A percentile compares a stretch with the other conserved stretches of the same genome.
phyloP scores from a whole-genome alignment of 2,888 invertebrate genomes.

The Eurytoma adleriae region DNA sequence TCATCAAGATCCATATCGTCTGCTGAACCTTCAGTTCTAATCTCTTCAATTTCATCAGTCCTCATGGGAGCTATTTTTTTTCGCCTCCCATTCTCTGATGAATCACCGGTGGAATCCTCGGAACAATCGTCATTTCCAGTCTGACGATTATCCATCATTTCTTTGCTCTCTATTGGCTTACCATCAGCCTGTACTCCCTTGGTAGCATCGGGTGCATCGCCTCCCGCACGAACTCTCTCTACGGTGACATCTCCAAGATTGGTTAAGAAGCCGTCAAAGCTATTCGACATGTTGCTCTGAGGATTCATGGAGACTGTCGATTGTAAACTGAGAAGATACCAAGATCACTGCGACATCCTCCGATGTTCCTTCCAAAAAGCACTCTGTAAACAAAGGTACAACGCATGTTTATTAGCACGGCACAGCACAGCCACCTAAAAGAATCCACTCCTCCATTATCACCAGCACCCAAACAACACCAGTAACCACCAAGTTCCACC shows the following conservation, averaged over 20 bases:
- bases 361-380: slow-evolving; percentile 29
- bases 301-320: slow-evolving; percentile 31
- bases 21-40: slow-evolving; percentile 72
- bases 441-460: no score
- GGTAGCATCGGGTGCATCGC: slow-evolving; percentile 64
- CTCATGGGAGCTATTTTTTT: slow-evolving; percentile 46
- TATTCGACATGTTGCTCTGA: slow-evolving; percentile 69
- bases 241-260: slow-evolving; percentile 81
- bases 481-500: no score
- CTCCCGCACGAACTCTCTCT: slow-evolving; percentile 76
- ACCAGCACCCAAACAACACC: no score
- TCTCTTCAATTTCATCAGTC: slow-evolving; percentile 67
- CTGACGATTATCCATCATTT: slow-evolving; percentile 64
- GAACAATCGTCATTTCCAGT: slow-evolving; percentile 69
- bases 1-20: slow-evolving; percentile 75
- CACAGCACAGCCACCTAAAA: no score
- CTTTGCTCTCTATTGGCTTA: slow-evolving; percentile 61
- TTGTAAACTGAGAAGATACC: slow-evolving; percentile 5
- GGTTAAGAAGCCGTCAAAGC: slow-evolving; percentile 79
- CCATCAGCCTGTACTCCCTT: slow-evolving; percentile 58
- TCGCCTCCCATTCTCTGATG: slow-evolving; percentile 68
- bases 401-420: not conserved
- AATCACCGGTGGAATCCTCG: slow-evolving; percentile 76
- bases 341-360: not conserved
- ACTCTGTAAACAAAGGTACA: slow-evolving; percentile 40